Percentiles rank a stretch among this genome's conserved stretches.
Conservation (phyloP, 2,797 vertebrate species). For the Dallia pectoralis region DNA sequence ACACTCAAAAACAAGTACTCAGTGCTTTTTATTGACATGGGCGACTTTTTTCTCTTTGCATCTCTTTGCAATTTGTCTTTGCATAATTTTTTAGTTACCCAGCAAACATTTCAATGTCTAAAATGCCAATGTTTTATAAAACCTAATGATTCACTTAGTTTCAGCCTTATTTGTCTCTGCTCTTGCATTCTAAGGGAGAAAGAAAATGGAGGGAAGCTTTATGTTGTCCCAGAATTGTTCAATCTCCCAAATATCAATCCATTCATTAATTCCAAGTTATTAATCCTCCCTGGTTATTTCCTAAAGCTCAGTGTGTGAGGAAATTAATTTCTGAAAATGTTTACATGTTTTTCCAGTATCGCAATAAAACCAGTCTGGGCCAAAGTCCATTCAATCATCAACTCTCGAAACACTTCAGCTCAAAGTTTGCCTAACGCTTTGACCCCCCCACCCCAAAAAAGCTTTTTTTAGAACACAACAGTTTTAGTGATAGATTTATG, state of each 20-base stretch:
- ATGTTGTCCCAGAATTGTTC: conserved; percentile 40
- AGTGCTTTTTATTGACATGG: neutral
- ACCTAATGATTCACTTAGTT: conserved; percentile 42
- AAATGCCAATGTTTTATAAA: conserved; percentile 30
- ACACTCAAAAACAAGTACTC: neutral
- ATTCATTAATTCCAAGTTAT: conserved; percentile 55
- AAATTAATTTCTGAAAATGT: conserved; percentile 48
- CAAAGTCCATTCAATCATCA: conserved; percentile 52
- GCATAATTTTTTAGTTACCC: conserved; percentile 28
- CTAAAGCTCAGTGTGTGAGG: conserved; percentile 26
- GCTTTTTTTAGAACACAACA: conserved; percentile 52
- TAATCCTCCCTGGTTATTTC: conserved; percentile 45
- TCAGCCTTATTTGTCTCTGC: conserved; percentile 46
- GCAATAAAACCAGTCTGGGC: conserved; percentile 53
- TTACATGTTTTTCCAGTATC: conserved; percentile 43
- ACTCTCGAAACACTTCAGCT: conserved; percentile 37
- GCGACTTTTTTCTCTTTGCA: no score
- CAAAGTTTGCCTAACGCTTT: conserved; percentile 29
- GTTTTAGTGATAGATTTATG: conserved; percentile 59
- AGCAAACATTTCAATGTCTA: conserved; percentile 41
- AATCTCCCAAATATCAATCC: conserved; percentile 45
- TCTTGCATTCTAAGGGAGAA: conserved; percentile 14
- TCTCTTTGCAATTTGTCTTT: no score
- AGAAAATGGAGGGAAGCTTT: conserved; percentile 38
- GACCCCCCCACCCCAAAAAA: no score